Percentiles rank a stretch among this genome's conserved stretches.
Conservation (phyloP, 2,113 vertebrate genomes). For the Camelus dromedarius region DNA sequence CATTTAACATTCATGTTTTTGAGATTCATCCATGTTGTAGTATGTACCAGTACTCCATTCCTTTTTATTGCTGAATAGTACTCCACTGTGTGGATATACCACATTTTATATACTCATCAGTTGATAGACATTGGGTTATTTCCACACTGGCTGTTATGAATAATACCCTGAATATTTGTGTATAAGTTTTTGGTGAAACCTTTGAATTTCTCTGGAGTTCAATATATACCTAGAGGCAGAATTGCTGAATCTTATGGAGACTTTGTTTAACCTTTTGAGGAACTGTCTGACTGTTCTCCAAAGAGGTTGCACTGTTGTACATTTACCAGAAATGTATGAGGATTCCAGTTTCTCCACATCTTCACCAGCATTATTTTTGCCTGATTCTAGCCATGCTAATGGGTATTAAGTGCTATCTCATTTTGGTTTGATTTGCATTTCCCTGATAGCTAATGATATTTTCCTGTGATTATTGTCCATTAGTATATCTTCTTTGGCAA, state of each 20-base stretch:
- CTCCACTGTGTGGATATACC: neutral
- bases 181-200: neutral
- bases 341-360: neutral
- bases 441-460: neutral
- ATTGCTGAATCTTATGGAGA: neutral
- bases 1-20: neutral
- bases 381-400: neutral
- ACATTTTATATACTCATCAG: neutral
- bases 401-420: neutral
- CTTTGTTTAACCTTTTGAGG: neutral
- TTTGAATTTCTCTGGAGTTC: neutral
- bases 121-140: neutral
- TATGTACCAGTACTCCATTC: neutral
- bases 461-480: neutral
- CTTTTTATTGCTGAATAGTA: neutral
- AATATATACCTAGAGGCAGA: neutral
- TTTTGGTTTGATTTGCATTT: constrained; percentile 41
- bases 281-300: neutral
- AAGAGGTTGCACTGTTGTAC: neutral
- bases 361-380: neutral
- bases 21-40: neutral
- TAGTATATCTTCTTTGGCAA: constrained; percentile 31
- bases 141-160: neutral
- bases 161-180: neutral
- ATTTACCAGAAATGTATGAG: neutral